Conservation (phyloP, 2,113 vertebrate genomes). For the Malaclemys terrapin region DNA sequence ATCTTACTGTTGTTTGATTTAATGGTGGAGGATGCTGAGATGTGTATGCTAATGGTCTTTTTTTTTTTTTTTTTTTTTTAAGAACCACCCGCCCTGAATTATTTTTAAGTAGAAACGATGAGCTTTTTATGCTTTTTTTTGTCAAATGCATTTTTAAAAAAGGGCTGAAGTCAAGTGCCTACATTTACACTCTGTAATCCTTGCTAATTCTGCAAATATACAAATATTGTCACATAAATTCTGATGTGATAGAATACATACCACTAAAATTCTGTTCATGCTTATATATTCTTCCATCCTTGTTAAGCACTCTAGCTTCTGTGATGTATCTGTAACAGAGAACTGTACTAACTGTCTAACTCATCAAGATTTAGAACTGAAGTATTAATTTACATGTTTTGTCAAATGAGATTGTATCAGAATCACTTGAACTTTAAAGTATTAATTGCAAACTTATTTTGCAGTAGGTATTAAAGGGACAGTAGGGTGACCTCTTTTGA, state of each 20-base stretch:
- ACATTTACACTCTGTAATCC: constrained; percentile 16
- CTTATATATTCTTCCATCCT: not conserved
- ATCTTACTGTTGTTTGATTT: not conserved
- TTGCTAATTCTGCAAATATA: constrained; percentile 5
- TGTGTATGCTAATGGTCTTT: not conserved
- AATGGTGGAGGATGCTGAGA: constrained; percentile 33
- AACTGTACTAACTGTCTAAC: constrained; percentile 29
- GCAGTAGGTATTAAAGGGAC: constrained; percentile 43
- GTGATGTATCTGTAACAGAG: not conserved
- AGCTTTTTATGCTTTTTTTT: constrained; percentile 17
- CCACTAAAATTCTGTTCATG: not conserved
- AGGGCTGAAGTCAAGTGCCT: not conserved
- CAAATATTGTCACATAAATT: not conserved
- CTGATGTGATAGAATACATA: not conserved
- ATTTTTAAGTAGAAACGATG: not conserved
- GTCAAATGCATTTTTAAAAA: not conserved
- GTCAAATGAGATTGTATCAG: constrained; percentile 62
- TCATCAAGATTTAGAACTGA: constrained; percentile 18
- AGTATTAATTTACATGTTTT: constrained; percentile 64
- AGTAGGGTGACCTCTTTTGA: constrained; percentile 61
- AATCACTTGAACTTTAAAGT: constrained; percentile 66
- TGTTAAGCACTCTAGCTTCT: not conserved
- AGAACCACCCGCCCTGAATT: not conserved
- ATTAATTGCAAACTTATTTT: constrained; percentile 64
- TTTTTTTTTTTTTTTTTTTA: not conserved